Conservation (phyloP, 64 coral and sea anemone species). For the Porites australiensis region DNA sequence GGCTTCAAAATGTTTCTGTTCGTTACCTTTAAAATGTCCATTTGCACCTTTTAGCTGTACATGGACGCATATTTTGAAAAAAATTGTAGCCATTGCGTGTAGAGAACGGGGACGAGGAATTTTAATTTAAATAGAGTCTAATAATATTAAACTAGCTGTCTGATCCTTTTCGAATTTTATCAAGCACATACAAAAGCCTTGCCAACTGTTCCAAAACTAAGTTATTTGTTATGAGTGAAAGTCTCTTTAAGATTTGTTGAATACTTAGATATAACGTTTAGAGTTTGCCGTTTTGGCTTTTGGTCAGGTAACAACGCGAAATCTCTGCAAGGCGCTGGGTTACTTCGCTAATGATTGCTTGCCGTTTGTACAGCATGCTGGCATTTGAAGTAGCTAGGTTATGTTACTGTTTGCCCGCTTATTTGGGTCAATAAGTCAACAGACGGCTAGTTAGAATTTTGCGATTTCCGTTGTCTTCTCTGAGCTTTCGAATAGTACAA, state of each 20-base stretch:
- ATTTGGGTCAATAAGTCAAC: conserved; percentile 63
- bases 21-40: background rate
- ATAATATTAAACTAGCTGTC: conserved; percentile 23
- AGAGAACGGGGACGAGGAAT: background rate
- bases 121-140: conserved; percentile 30
- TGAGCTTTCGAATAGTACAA: background rate
- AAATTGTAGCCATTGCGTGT: background rate
- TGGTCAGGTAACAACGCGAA: background rate
- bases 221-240: conserved; percentile 6
- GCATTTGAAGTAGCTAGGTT: conserved; percentile 53
- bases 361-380: conserved; percentile 47
- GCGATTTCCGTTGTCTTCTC: conserved; percentile 32
- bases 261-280: background rate
- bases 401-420: conserved; percentile 51
- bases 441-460: conserved; percentile 45
- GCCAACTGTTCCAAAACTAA: conserved; percentile 47
- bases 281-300: conserved; percentile 37
- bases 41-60: background rate
- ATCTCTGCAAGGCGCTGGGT: conserved; percentile 11
- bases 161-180: conserved; percentile 30
- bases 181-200: conserved; percentile 21
- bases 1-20: background rate
- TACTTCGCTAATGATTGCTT: conserved; percentile 23
- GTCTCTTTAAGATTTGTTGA: background rate
- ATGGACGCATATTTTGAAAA: background rate